phyloP scores from a whole-genome alignment of 53 echinoderm and acorn worm species.

The Temnopleurus reevesii region DNA sequence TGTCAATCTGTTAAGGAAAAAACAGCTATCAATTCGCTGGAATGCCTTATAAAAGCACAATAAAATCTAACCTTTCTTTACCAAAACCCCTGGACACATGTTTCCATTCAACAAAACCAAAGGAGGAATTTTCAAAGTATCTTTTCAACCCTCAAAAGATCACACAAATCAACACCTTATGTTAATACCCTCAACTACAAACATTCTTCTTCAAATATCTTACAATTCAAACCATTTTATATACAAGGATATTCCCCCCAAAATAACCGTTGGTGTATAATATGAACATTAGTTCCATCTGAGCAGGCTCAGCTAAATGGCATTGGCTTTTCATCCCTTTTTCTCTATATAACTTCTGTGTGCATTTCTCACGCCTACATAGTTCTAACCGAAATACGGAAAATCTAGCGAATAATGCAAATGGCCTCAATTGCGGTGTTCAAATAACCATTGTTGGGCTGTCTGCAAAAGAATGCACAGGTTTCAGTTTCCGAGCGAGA shows the following conservation, averaged over 20 bases:
- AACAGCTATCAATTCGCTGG: background rate
- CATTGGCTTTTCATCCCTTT: background rate
- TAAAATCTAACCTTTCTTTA: background rate
- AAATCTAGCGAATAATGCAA: constrained; percentile 12
- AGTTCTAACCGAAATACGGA: constrained; percentile 18
- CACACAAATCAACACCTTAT: constrained; percentile 24
- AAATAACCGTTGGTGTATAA: background rate
- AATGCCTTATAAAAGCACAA: background rate
- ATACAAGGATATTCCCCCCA: background rate
- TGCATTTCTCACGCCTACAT: constrained; percentile 55
- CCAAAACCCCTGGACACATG: background rate
- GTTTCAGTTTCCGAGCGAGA: constrained; percentile 16
- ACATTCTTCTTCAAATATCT: background rate
- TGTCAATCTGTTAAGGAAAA: background rate
- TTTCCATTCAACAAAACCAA: background rate
- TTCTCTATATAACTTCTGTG: constrained; percentile 6
- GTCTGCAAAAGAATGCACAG: constrained; percentile 23
- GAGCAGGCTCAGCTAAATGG: background rate
- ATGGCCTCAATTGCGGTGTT: background rate
- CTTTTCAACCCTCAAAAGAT: background rate
- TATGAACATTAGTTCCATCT: constrained; percentile 11
- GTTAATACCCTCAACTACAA: background rate
- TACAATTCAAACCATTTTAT: background rate
- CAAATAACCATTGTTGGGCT: constrained; percentile 21
- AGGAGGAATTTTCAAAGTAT: background rate